Percentiles rank a stretch among this genome's conserved stretches.
Conservation (phyloP, 2,888 invertebrate species). For the Tetragonula carbonaria region DNA sequence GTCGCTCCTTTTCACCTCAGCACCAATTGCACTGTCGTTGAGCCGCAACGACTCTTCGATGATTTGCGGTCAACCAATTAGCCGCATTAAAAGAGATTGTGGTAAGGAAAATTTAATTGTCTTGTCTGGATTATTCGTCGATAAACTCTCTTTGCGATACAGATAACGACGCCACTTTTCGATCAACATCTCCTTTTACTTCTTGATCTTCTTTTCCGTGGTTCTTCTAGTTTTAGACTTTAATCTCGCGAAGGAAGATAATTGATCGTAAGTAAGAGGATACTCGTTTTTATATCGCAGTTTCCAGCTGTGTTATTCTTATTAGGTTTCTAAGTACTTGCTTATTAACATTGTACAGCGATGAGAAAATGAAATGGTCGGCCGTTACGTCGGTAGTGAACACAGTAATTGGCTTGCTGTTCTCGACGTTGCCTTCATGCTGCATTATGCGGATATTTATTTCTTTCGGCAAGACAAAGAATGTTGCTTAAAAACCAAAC, state of each 20-base stretch:
- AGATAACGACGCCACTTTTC: conserved; percentile 8
- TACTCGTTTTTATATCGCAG: conserved; percentile 29
- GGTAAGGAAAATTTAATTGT: conserved; percentile 44
- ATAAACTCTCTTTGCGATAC: conserved; percentile 24
- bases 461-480: conserved; percentile 17
- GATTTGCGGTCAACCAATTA: conserved; percentile 56
- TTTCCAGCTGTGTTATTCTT: conserved; percentile 11
- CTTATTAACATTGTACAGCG: conserved; percentile 45
- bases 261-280: conserved; percentile 27
- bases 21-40: neutral
- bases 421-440: neutral
- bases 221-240: neutral
- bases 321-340: conserved; percentile 34
- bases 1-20: neutral
- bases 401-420: conserved; percentile 46
- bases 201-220: neutral
- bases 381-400: conserved; percentile 48
- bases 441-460: conserved; percentile 34
- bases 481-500: conserved; percentile 17
- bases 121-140: conserved; percentile 8
- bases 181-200: neutral
- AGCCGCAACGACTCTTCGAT: conserved; percentile 21
- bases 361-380: conserved; percentile 38
- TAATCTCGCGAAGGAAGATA: neutral
- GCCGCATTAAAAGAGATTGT: conserved; percentile 45